A percentile compares a stretch with the other conserved stretches of the same genome.
phyloP scores from a whole-genome alignment of 2,113 vertebrate genomes.

The Hippocampus comes region DNA sequence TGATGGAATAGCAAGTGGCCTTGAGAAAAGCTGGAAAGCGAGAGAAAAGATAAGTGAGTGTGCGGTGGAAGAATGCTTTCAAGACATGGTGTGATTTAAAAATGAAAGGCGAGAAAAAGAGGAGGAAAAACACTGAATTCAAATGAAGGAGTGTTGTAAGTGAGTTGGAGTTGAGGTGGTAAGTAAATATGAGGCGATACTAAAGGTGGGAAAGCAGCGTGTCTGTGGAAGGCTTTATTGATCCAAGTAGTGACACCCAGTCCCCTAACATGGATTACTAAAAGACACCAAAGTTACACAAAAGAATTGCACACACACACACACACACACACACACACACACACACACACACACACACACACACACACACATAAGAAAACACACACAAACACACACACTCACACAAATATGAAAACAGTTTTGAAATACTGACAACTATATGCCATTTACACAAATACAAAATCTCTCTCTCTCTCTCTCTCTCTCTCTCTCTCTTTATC shows the following conservation, averaged over 20 bases:
- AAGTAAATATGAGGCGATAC: not conserved
- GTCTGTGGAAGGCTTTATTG: constrained; percentile 49
- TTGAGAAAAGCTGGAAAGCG: constrained; percentile 33
- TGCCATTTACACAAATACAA: not conserved
- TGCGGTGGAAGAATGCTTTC: constrained; percentile 15
- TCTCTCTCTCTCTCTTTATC: not conserved
- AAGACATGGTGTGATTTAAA: constrained; percentile 20
- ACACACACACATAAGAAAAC: no score
- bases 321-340: constrained; percentile 1
- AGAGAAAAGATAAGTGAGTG: constrained; percentile 27
- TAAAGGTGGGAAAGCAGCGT: constrained; percentile 17
- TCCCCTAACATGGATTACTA: constrained; percentile 48
- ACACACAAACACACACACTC: no score
- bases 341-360: not conserved
- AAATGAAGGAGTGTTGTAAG: not conserved
- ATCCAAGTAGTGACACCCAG: constrained; percentile 41
- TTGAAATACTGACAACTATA: constrained; percentile 25
- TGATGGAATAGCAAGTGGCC: constrained; percentile 41
- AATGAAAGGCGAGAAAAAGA: constrained; percentile 16
- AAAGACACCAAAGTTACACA: constrained; percentile 4
- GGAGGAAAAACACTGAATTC: not conserved
- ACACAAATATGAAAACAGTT: constrained; percentile 9
- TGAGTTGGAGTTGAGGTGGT: not conserved
- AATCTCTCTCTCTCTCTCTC: not conserved
- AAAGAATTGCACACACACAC: not conserved